Base-by-base conservation (phyloP, 2,888 invertebrate species). In the Synergus japonicus region DNA sequence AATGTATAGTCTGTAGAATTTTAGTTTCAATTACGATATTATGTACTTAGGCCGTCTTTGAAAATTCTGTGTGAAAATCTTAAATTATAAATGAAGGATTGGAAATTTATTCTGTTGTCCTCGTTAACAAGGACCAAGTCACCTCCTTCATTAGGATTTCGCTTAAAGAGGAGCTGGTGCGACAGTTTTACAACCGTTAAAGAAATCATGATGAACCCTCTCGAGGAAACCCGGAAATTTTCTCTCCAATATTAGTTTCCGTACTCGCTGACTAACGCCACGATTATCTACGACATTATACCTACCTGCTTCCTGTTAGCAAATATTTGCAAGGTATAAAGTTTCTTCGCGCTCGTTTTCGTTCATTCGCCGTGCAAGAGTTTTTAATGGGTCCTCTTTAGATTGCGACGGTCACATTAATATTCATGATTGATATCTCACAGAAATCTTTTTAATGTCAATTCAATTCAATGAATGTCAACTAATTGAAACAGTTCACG, bases 251-350 rank as follows among this genome's bases (percentile, higher is more conserved):
- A 58, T 66, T 66, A 29, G 10, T 22, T 64, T 73, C 73, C 54
- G 49, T 37, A 54, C 9, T 73, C 22, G 22, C 46, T 43, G 79
- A 49, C 73, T 44, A 69, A 69, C 63, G 29, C 67, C 43, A 58
- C 64, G 79, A 81, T 83, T 84, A 78, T 76, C 63, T 60, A 13
- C 12, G 44, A 65, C 43, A 76, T 78, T 67, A 67, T 81, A 58
- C 22, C 67, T 67, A 46, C n/a, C 76, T 67, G 65, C n/a, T 76
- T 58, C 29, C 76, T 80, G 78, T 79, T 80, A 65, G 54, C 64
- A 46, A 81, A 80, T 82, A 83, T 83, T 83, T 83, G 77, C 63
- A 69, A 67, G 49, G 67, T 54, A 67, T 43, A 69, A 79, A 78
- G 41, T 78, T 78, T 29, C 73, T 44, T 67, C 43, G 63, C 60